phyloP scores from a whole-genome alignment of 2,797 vertebrate genomes.

The Acanthurus tractus region DNA sequence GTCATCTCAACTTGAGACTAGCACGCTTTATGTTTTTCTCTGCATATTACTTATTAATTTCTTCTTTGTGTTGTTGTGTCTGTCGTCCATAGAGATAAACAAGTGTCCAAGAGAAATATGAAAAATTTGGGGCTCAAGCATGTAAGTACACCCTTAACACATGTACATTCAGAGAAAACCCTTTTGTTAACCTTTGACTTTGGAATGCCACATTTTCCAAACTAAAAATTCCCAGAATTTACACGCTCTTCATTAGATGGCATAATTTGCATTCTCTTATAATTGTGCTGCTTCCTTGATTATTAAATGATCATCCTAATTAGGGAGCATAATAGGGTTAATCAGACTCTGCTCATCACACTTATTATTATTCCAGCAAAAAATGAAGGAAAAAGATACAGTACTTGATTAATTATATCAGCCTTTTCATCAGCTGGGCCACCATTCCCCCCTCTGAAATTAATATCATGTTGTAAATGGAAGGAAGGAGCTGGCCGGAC shows the following conservation, averaged over 20 bases:
- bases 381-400: conserved; percentile 91
- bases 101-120: conserved; percentile 13
- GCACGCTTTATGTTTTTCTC: neutral
- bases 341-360: conserved; percentile 89
- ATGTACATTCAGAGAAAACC: conserved; percentile 47
- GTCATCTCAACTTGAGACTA: neutral
- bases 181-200: conserved; percentile 78
- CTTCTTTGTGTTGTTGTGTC: neutral
- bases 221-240: conserved; percentile 85
- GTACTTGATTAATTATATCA: conserved; percentile 95
- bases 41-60: neutral
- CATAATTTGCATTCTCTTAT: conserved; percentile 87
- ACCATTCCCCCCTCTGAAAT: conserved; percentile 89
- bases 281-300: conserved; percentile 90
- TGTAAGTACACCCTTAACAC: conserved; percentile 52
- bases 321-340: conserved; percentile 90
- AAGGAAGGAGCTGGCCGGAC: conserved; percentile 92
- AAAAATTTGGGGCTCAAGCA: conserved; percentile 39
- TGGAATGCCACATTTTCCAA: conserved; percentile 82
- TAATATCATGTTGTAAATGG: conserved; percentile 96
- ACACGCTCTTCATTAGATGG: conserved; percentile 83
- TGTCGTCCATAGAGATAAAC: neutral
- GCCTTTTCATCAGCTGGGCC: conserved; percentile 89
- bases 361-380: conserved; percentile 89
- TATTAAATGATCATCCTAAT: conserved; percentile 91